These are phyloP conservation scores for Magallana nippona DNA, from an alignment of 2,888 invertebrate species.

Conservation along the genomic window DNA sequence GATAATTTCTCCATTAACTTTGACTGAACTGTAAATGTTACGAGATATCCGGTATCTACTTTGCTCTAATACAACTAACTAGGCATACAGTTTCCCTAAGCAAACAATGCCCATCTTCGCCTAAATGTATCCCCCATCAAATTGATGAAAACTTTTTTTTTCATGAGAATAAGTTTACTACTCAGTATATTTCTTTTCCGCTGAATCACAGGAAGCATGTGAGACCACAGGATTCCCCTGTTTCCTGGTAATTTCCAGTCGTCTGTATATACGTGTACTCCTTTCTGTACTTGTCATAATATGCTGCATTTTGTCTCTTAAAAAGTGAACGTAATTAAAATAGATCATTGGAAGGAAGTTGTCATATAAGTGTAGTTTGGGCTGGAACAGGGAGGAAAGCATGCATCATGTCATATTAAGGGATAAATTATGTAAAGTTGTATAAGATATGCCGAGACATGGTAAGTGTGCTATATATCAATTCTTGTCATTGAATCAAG, in stretches of 20 bases:
- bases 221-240: neutral
- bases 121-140: neutral
- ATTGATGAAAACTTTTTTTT: neutral
- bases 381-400: neutral
- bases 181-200: neutral
- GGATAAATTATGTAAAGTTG: too few relatives aligned
- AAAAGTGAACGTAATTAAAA: constrained; percentile 10
- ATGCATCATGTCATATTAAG: too few relatives aligned
- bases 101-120: too few relatives aligned
- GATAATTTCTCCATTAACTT: too few relatives aligned
- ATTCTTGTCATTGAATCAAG: too few relatives aligned
- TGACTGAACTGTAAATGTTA: too few relatives aligned
- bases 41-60: too few relatives aligned
- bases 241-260: neutral
- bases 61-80: too few relatives aligned
- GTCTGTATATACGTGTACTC: neutral
- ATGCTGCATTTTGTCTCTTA: neutral
- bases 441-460: too few relatives aligned
- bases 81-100: too few relatives aligned
- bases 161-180: neutral
- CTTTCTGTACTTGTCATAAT: neutral
- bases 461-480: too few relatives aligned
- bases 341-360: constrained; percentile 18
- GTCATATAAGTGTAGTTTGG: neutral
- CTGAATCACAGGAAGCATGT: neutral